Base-by-base conservation (phyloP, 2,888 invertebrate genomes). In the Trilocha varians region DNA sequence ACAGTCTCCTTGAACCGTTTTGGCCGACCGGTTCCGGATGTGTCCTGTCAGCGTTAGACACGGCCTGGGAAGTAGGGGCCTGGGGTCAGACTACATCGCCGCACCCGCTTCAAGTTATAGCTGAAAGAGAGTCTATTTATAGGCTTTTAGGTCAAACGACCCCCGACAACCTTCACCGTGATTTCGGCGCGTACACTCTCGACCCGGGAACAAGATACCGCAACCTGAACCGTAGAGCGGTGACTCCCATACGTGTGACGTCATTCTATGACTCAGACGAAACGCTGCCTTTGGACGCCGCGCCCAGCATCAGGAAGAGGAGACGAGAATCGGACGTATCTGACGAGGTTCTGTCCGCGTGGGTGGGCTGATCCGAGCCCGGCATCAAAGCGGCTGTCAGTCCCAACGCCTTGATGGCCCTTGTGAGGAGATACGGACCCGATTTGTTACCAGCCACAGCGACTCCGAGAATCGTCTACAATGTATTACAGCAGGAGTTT, bases 21-120 rank as follows among this genome's bases (percentile, higher is more conserved):
- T 99, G 99, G 99, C 99, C 99, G 4, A 98, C 98, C 0, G 99
- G 99, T 0, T 98, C 98, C 3, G 99, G 99, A 1, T 98, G 98
- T 83, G 99, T 99, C 75, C 88, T 99, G 2, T 96, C 97, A 14
- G 95, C 96, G 3, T 89, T 99, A 76, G 99, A 99, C 85, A 94
- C 98, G 0, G 96, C 96, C 11, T 99, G 99, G 97, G 95, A 96
- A 49, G 91, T 98, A 44, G 90, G 94, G 53, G 87, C 93, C 43
- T 97, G 96, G 94, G 91, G 92, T 0, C 84, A 88, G 35, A 52
- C 38, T 13, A 89, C 89, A 1, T 70, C 84, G 41, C 76, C 87
- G 4, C 93, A 94, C 47, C 91, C 96, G 0, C 82, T 97, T 13
- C 92, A 93, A 59, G 94, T 98, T 15, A 80, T 99, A 40, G 97